Evolutionary conservation across 2,113 vertebrate genomes (phyloP).

Genomic region (Erythrocebus patas): DNA sequence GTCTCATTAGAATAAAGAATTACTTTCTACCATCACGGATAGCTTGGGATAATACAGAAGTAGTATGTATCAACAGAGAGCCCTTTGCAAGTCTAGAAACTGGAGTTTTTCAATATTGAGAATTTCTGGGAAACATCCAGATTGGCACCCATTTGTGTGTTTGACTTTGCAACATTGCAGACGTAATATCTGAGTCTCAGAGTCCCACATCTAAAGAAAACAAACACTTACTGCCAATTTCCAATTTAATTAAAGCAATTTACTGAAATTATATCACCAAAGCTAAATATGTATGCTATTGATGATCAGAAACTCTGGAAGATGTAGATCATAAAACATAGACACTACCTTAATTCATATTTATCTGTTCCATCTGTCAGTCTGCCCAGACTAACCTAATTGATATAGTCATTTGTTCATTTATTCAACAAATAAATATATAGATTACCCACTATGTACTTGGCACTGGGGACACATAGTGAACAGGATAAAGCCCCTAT

Average conservation of each 20-base stretch:
- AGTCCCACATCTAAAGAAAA: conserved; percentile 41
- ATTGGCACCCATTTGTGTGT: not conserved
- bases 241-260: conserved; percentile 54
- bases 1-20: not conserved
- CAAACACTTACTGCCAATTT: conserved; percentile 56
- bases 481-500: not conserved
- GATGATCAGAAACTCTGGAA: conserved; percentile 53
- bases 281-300: conserved; percentile 39
- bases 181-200: not conserved
- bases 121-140: conserved; percentile 9
- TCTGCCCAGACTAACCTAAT: not conserved
- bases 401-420: not conserved
- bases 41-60: not conserved
- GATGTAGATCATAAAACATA: not conserved
- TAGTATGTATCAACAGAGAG: not conserved
- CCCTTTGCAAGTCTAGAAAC: not conserved
- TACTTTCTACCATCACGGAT: not conserved
- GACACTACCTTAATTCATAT: not conserved
- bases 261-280: conserved; percentile 64
- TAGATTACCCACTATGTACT: not conserved
- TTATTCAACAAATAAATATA: not conserved
- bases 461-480: no score
- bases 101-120: not conserved
- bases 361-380: not conserved
- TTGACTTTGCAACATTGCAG: not conserved